phyloP scores from a whole-genome alignment of 2,888 invertebrate species.

The Stenodema calcarata region DNA sequence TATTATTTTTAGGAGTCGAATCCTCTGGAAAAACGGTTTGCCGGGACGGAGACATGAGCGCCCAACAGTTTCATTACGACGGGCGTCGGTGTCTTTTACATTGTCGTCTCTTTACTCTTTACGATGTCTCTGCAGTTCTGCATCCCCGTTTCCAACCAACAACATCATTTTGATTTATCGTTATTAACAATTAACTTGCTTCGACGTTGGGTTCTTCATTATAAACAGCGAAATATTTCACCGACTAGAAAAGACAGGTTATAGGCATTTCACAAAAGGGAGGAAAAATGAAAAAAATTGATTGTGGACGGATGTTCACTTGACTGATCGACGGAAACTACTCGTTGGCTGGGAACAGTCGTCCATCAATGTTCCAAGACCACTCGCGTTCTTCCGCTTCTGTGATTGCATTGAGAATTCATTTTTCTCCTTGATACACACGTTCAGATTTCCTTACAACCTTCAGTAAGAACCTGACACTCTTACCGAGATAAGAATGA shows the following conservation, averaged over 20 bases:
- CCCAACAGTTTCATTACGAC: conserved; percentile 13
- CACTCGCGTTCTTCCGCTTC: neutral
- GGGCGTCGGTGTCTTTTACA: conserved; percentile 10
- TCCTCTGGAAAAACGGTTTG: neutral
- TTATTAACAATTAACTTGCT: conserved; percentile 29
- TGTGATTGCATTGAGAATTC: neutral
- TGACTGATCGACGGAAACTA: neutral
- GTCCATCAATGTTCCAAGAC: neutral
- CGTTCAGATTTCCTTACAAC: neutral
- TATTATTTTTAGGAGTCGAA: too few relatives aligned
- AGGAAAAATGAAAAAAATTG: neutral
- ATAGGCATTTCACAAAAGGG: neutral
- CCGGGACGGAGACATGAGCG: neutral
- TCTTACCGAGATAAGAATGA: too few relatives aligned
- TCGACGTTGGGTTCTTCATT: neutral
- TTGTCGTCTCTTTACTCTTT: neutral
- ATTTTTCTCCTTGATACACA: neutral
- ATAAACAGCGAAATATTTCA: neutral
- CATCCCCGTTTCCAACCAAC: neutral
- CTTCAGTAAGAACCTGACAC: too few relatives aligned
- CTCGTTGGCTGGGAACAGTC: neutral
- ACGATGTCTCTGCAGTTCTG: neutral
- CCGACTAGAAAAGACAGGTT: neutral
- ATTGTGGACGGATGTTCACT: neutral
- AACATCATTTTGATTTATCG: neutral